Evolutionary conservation across 2,797 vertebrate species (phyloP).

Genomic region (Hippoglossus hippoglossus): DNA sequence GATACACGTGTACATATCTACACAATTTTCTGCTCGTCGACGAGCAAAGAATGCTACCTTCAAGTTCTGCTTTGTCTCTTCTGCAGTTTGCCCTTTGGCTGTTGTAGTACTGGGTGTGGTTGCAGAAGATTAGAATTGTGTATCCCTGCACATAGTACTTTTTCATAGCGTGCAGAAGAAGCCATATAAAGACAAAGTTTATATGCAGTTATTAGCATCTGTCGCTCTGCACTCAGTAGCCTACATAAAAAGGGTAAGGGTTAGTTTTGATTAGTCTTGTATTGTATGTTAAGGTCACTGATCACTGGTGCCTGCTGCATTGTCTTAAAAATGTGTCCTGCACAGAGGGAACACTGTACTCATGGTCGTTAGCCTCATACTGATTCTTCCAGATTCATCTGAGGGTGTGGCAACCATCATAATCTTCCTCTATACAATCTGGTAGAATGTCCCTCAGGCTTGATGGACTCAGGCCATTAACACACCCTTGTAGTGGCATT

Average conservation of each 20-base stretch:
- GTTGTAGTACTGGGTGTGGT: slow-evolving; percentile 54
- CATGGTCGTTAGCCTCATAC: not conserved
- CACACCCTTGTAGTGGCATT: slow-evolving; percentile 43
- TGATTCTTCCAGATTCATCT: slow-evolving; percentile 1
- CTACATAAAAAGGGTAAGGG: not conserved
- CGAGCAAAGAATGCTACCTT: slow-evolving; percentile 19
- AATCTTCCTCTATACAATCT: slow-evolving; percentile 13
- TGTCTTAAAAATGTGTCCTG: too few relatives aligned
- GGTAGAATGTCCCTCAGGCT: slow-evolving; percentile 42
- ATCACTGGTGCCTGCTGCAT: too few relatives aligned
- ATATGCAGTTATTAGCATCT: not conserved
- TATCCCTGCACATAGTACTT: slow-evolving; percentile 7
- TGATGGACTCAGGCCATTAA: slow-evolving; percentile 22
- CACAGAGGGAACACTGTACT: not conserved
- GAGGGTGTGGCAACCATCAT: slow-evolving; percentile 40
- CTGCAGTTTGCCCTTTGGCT: slow-evolving; percentile 47
- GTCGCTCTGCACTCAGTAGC: not conserved
- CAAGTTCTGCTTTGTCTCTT: slow-evolving; percentile 38
- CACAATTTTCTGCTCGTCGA: not conserved
- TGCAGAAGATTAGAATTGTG: slow-evolving; percentile 23
- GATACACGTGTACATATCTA: not conserved
- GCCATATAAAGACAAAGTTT: not conserved
- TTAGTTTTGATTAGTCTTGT: too few relatives aligned
- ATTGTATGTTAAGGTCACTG: too few relatives aligned
- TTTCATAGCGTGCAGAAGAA: slow-evolving; percentile 8